Evolutionary conservation across 2,797 vertebrate species (phyloP), one percentile per base, ranked within the genome.

Genomic region (Discoglossus pictus): DNA sequence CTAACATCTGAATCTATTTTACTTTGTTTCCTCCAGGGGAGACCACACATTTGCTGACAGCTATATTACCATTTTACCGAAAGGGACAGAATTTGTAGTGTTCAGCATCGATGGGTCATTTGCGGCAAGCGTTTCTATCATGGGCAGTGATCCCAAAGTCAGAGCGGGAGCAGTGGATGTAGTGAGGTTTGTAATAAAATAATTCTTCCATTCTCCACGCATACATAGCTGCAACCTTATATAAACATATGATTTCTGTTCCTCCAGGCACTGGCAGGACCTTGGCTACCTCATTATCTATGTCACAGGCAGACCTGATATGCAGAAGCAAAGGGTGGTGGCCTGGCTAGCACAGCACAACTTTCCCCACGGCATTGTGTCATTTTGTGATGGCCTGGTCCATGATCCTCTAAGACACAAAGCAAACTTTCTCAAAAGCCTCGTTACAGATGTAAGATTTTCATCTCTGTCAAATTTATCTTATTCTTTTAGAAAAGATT

Each of bases 291-390:
- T 99, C 89, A 99, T 99, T 76, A 95, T 99, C 84, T 99, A 99
- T 0, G 93, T 98, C 81, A 99, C 97, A 0, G 97, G 97, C 61
- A 92, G 96, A 61, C 97, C 97, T 0, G 97, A 99, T 89, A 99
- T 99, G 97, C 97, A 99, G 91, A 99, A 99, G 91, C 97, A 99
- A 83, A 89, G 97, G 52, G 97, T 99, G 68, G 97, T 99, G 44
- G 96, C 97, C 0, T 99, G 97, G 97, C 86, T 99, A 74, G 96
- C 97, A 16, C 97, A 99, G 85, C 97, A 99, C 92, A 99, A 99
- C 87, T 99, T 99, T 77, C 97, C 97, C 34, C 96, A 98, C 0
- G 97, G 97, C 13, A 94, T 99, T 4, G 97, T 99, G 64, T 99
- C 95, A 56, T 99, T 99, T 88, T 98, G 96, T 0, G 97, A 99